Conservation (phyloP, 2,797 vertebrate species). For the Peromyscus eremicus region DNA sequence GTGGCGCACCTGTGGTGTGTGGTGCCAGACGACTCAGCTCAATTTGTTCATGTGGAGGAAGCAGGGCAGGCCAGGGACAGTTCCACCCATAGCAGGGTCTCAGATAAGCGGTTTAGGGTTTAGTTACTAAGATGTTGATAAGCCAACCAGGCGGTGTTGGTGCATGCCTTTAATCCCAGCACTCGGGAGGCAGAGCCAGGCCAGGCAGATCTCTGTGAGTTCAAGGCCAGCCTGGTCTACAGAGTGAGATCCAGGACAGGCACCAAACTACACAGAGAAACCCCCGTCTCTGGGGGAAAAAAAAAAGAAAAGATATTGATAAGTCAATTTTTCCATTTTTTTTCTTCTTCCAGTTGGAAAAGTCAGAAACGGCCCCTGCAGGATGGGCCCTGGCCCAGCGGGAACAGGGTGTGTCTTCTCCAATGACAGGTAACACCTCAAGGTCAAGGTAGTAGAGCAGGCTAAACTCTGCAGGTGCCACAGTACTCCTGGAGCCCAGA, state of each 20-base stretch:
- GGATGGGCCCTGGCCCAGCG: neutral
- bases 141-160: no score
- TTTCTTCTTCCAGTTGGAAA: conserved; percentile 73
- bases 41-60: neutral
- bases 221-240: no score
- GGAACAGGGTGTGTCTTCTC: conserved; percentile 76
- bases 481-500: neutral
- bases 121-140: neutral
- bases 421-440: conserved; percentile 82
- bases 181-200: no score
- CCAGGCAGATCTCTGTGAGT: no score
- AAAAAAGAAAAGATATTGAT: no score
- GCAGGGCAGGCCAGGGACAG: neutral
- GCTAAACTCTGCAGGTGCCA: accelerated
- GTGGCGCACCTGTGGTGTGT: neutral
- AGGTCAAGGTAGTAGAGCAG: neutral
- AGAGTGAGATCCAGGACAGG: no score
- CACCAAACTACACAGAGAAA: no score
- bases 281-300: no score
- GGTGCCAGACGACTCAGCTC: neutral
- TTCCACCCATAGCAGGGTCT: neutral
- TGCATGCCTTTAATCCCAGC: no score
- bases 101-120: no score
- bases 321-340: neutral
- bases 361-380: conserved; percentile 53